Conservation (phyloP, 1,140 invertebrate species). For the Sminthurides bifidus region DNA sequence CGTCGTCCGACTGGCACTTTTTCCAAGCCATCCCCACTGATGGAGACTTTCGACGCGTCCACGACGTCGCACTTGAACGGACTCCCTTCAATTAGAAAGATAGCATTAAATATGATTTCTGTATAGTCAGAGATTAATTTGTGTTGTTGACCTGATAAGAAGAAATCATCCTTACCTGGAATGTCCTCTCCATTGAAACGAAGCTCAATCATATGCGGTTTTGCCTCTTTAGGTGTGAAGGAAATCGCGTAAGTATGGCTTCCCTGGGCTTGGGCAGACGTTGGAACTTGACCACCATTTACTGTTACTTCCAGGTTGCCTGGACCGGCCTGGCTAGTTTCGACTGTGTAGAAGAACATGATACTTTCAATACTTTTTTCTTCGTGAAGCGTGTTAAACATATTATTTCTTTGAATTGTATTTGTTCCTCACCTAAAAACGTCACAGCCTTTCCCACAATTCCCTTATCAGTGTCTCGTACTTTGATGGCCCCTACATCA, state of each 20-base stretch:
- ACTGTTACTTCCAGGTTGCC: constrained; percentile 96
- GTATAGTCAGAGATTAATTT: too few relatives aligned
- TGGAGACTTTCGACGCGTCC: constrained; percentile 60
- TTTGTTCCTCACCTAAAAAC: constrained; percentile 63
- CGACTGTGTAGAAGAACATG: not conserved
- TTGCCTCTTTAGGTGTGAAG: constrained; percentile 82
- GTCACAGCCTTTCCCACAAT: constrained; percentile 86
- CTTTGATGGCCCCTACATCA: constrained; percentile 85
- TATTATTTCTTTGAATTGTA: too few relatives aligned
- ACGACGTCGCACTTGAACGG: constrained; percentile 60
- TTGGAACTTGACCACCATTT: constrained; percentile 87
- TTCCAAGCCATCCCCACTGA: constrained; percentile 68
- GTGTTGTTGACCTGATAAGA: too few relatives aligned
- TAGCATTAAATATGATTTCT: too few relatives aligned
- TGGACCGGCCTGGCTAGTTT: constrained; percentile 62
- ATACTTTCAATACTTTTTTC: constrained; percentile 17
- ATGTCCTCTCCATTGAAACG: constrained; percentile 93
- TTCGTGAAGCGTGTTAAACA: too few relatives aligned
- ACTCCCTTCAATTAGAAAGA: constrained; percentile 39
- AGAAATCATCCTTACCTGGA: constrained; percentile 63
- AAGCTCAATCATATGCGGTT: constrained; percentile 80
- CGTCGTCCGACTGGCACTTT: constrained; percentile 79
- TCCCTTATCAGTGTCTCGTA: constrained; percentile 79
- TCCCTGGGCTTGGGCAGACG: constrained; percentile 85
- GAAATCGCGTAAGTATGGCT: constrained; percentile 93